These are phyloP conservation scores for Tachypleus tridentatus DNA, from an alignment of 1,140 invertebrate species.

Conservation along the genomic window DNA sequence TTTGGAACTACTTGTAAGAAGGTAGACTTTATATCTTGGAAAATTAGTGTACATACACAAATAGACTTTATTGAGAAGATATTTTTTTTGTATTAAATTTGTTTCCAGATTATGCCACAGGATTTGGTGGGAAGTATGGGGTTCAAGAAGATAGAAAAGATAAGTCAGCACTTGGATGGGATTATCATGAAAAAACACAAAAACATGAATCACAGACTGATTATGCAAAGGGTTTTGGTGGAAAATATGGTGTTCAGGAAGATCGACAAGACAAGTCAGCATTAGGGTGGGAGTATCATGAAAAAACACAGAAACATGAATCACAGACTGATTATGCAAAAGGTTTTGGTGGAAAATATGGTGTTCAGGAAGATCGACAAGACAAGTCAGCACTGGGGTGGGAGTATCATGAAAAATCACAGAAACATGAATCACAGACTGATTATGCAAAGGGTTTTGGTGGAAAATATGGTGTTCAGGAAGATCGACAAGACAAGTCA, in stretches of 20 bases:
- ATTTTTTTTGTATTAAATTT: no score
- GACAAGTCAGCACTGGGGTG: constrained; percentile 48
- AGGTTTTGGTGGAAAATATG: constrained; percentile 84
- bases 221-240: constrained; percentile 72
- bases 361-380: constrained; percentile 66
- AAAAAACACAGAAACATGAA: constrained; percentile 37
- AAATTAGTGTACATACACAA: no score
- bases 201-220: constrained; percentile 45
- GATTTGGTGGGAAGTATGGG: constrained; percentile 86
- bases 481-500: constrained; percentile 60
- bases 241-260: constrained; percentile 77
- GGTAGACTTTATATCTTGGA: no score
- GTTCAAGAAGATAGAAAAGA: constrained; percentile 73
- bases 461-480: constrained; percentile 78
- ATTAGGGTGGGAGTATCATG: constrained; percentile 40
- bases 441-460: constrained; percentile 75
- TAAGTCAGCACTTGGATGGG: constrained; percentile 41
- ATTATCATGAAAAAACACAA: constrained; percentile 35
- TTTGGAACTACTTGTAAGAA: no score
- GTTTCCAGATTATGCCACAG: constrained; percentile 30
- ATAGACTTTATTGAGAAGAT: no score
- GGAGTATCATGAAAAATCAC: constrained; percentile 36
- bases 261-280: constrained; percentile 63
- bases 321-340: constrained; percentile 54
- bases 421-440: constrained; percentile 44